Evolutionary conservation across 1,140 invertebrate species (phyloP), one percentile per base, ranked within the genome.

Genomic region (Drosophila dunni): DNA sequence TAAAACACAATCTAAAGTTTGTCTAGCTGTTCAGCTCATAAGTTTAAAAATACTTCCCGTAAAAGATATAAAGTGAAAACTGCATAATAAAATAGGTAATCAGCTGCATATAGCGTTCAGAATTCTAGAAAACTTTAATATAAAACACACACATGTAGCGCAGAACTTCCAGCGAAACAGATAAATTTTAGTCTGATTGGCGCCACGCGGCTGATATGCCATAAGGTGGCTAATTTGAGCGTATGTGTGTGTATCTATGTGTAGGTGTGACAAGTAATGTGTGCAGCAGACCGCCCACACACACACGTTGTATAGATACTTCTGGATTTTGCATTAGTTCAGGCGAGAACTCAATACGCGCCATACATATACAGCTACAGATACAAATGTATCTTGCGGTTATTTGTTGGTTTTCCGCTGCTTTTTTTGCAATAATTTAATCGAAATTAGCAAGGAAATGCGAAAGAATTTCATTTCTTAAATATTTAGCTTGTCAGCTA

Each of bases 381-480:
- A 53, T 53, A 53, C 50, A 53, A 53, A 53, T 34, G 53, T 56
- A 56, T 56, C 53, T 56, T 40, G 15, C n/a, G 11, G 20, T 34
- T 34, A 53, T 15, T 24, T n/a, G 33, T 11, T 9, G 20, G 20
- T 33, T 3, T 36, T 36, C 34, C 9, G 1, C 9, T 36, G 9
- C 20, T 3, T 29, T 3, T 20, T 38, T 36, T 53, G 29, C 36
- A 15, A 56, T 20, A 20, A 38, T 7, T 6, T 17, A 17, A 40
- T 38, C 20, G 15, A 20, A 20, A 56, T 17, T 36, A 9, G 10
- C 29, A 53, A 53, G n/a, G 34, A 34, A 20, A 34, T 36, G 24
- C 24, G 24, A n/a, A n/a, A n/a, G 24, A 24, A 24, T 24, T 24
- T 24, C 3, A 24, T 24, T 24, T 24, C 24, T 24, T 24, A 24